Evolutionary conservation across 2,888 invertebrate species (phyloP), one percentile per base, ranked within the genome.

Genomic region (Drosophila merina): DNA sequence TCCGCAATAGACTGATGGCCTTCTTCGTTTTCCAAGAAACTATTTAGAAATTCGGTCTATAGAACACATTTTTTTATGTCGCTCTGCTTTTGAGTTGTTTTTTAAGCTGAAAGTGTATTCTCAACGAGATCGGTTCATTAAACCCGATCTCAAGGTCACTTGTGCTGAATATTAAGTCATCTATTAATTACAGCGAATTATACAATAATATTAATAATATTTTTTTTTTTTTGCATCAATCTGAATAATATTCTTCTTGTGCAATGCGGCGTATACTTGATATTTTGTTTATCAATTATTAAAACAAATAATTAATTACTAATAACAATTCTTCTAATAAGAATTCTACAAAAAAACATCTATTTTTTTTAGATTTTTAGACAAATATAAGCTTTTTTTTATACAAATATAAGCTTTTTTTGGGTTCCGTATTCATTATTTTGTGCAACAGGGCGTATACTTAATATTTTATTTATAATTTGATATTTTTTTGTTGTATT

Each of bases 1-100:
- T 51, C 63, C 63, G 63, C 45, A 38, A 60, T 63, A n/a, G 50
- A 12, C n/a, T n/a, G 12, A 36, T 63, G 25, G 62, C 50, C 63
- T 63, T 63, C 51, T 63, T 63, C 45, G 30, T 9, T 38, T 30
- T 2, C 7, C 50, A 30, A 40, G 57, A 60, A 51, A 49, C 14
- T 49, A 40, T 8, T 33, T 36, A 49, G 45, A 36, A 59, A 55
- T 36, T 59, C 26, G 28, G 50, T 59, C 60, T 14, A 57, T 30
- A 30, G 47, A 20, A 20, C 49, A 63, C 20, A 26, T 58, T 51
- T 49, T 40, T 20, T 57, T 38, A n/a, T 38, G 12, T 44, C 26
- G 26, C 25, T 36, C 5, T 2, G 4, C 5, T 28, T 1, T 51
- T 8, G 49, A 38, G 42, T 14, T 9, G 30, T 3, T 14, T 40